Conservation (phyloP, 2,888 invertebrate species). For the Dioctria linearis region DNA sequence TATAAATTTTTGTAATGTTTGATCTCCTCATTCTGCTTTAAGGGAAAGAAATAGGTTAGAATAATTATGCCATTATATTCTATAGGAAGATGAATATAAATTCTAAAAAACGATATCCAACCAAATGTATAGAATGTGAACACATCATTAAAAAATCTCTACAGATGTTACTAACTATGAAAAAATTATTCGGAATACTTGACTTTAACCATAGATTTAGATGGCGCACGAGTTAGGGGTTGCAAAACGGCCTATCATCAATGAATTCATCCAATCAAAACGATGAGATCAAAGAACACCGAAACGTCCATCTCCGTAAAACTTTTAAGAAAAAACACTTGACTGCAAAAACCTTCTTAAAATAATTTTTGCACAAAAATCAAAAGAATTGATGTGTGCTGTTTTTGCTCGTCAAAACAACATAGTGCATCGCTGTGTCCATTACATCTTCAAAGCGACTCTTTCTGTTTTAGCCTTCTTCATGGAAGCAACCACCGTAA, state of each 20-base stretch:
- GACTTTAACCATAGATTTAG: slow-evolving; percentile 26
- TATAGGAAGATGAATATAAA: no score
- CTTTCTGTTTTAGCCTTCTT: background rate
- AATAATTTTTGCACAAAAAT: slow-evolving; percentile 51
- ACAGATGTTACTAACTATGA: slow-evolving; percentile 12
- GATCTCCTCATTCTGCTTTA: no score
- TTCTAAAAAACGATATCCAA: no score
- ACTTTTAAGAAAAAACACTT: slow-evolving; percentile 6
- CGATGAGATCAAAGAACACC: slow-evolving; percentile 20
- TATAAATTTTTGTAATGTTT: background rate
- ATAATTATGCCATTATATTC: no score
- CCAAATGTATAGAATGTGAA: no score
- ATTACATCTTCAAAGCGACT: background rate
- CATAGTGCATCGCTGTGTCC: background rate
- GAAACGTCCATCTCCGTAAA: slow-evolving; percentile 9
- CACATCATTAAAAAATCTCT: slow-evolving; percentile 31
- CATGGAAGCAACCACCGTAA: no score
- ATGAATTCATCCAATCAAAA: slow-evolving; percentile 29
- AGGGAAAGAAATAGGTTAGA: no score
- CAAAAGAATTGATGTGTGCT: slow-evolving; percentile 39
- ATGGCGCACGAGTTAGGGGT: slow-evolving; percentile 49
- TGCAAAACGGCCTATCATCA: slow-evolving; percentile 25
- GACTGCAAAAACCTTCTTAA: slow-evolving; percentile 44
- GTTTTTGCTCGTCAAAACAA: slow-evolving; percentile 42
- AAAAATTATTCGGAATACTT: slow-evolving; percentile 20